Evolutionary conservation across 1,140 invertebrate genomes (phyloP).

Genomic region (Yoshiicerus persimilis): DNA sequence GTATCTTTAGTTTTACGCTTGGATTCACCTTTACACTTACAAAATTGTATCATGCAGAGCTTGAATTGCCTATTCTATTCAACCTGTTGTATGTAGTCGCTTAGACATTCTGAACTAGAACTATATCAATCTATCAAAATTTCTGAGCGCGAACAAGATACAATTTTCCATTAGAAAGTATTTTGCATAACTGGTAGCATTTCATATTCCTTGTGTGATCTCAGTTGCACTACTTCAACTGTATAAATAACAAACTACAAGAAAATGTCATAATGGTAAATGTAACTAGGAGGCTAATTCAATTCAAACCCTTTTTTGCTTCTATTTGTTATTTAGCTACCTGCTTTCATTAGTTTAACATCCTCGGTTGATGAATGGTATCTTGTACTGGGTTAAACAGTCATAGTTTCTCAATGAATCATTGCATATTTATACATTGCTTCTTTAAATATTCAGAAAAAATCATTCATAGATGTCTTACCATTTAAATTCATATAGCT

Average conservation of each 20-base stretch:
- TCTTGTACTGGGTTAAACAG: too few species aligned
- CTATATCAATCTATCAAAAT: neutral
- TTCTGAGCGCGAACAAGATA: neutral
- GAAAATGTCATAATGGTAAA: neutral
- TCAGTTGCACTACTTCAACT: neutral
- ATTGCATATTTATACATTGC: neutral
- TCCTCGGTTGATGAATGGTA: neutral
- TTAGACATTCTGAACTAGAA: neutral
- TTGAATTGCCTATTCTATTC: neutral
- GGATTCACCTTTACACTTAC: neutral
- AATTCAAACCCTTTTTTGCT: neutral
- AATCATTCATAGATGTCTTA: too few species aligned
- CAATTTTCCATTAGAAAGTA: neutral
- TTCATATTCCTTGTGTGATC: neutral
- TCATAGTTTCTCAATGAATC: neutral
- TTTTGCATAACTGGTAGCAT: neutral
- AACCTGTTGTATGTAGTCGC: neutral
- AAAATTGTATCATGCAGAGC: neutral
- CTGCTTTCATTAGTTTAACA: neutral
- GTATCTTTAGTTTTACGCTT: neutral
- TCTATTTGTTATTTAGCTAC: neutral
- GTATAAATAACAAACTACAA: neutral
- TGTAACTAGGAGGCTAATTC: neutral
- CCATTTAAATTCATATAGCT: too few species aligned
- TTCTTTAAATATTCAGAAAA: neutral